A percentile compares a stretch with the other conserved stretches of the same genome.
These are phyloP conservation scores for Hassar affinis DNA, from an alignment of 2,113 vertebrate species.

Conservation along the genomic window DNA sequence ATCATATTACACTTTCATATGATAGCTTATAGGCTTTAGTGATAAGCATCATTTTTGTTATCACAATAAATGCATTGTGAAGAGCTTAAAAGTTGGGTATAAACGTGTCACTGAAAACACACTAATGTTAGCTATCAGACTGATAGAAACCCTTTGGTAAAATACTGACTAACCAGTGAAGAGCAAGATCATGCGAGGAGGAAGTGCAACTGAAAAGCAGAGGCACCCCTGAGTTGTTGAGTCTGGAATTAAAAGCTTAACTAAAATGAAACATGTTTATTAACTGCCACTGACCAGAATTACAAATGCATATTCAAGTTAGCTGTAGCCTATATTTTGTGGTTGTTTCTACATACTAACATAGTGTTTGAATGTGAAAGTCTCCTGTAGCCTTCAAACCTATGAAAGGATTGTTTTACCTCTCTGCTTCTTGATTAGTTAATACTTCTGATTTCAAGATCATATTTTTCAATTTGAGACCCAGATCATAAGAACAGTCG, in stretches of 20 bases:
- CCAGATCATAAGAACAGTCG: not conserved
- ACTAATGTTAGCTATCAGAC: not conserved
- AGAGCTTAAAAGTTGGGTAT: not conserved
- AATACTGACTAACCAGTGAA: not conserved
- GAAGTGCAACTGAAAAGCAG: not conserved
- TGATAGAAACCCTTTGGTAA: not conserved
- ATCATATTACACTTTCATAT: not conserved
- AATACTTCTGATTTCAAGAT: not conserved
- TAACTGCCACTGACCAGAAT: not conserved
- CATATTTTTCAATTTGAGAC: not conserved
- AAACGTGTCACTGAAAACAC: not conserved
- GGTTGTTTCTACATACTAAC: too few relatives aligned
- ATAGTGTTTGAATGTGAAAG: not conserved
- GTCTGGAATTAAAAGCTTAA: too few relatives aligned
- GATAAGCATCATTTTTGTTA: not conserved
- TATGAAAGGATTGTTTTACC: not conserved
- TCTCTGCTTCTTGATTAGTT: not conserved
- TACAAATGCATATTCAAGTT: not conserved
- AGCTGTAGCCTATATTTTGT: not conserved
- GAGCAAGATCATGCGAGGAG: not conserved
- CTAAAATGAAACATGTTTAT: not conserved
- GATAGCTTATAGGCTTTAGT: not conserved
- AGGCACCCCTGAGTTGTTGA: not conserved
- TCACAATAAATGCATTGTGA: not conserved
- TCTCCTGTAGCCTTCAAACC: not conserved